Evolutionary conservation across 2,113 vertebrate genomes (phyloP), one percentile per base, ranked within the genome.

Genomic region (Siniperca chuatsi): DNA sequence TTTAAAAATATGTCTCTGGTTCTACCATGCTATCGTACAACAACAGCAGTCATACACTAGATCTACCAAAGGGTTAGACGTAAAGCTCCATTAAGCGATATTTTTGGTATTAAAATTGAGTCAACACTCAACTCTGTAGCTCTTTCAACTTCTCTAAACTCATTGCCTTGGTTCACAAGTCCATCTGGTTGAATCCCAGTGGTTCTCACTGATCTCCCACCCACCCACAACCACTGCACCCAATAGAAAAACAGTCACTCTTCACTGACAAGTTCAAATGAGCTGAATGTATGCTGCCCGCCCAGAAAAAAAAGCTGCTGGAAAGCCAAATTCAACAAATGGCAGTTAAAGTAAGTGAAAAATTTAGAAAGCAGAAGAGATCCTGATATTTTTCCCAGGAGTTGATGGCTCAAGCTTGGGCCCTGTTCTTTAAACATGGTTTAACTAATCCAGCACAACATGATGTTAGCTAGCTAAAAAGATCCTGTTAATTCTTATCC

Each of bases 11-110:
- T 83, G 79, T 87, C 82, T 90, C 86, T 90, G 87, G 73, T 88
- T 91, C 90, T 91, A 89, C 50, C 86, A 70, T 87, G 85, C 23
- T 23, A 11, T 18, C 68, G 13, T 44, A 65, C 15, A 70, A 29
- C 35, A 67, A 66, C 20, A 79, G 33, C 12, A 75, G 18, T 65
- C 8, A 71, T 35, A 78, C 11, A 81, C 29, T 29, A 8, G 25
- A 61, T 2, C 16, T 40, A 60, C 42, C 23, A 57, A 46, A 44
- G 0, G 11, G 12, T 66, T 44, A 13, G 48, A 64, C 25, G 66
- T 87, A 86, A 90, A 88, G 86, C 83, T 82, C 10, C 86, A 91
- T 86, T 88, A 90, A 84, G 68, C 44, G 9, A 87, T 66, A 40
- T 70, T 35, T 57, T 18, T 50, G 40, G 10, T 35, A 25, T 33